Percentiles rank a stretch among this genome's conserved stretches.
phyloP scores from a whole-genome alignment of 2,888 invertebrate genomes.

The Drosophila kuntzei region DNA sequence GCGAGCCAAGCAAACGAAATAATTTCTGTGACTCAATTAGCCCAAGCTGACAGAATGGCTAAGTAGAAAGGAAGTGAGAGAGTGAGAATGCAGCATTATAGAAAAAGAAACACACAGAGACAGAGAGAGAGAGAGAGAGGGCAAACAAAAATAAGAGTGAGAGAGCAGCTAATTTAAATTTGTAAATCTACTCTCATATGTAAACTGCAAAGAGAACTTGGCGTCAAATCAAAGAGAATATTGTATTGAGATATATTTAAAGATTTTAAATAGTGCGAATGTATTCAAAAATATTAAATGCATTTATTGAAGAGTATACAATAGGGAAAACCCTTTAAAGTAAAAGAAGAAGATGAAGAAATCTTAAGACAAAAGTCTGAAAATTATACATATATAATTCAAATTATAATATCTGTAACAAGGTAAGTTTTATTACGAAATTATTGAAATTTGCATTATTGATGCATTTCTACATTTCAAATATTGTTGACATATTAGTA shows the following conservation, averaged over 20 bases:
- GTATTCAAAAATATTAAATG: neutral
- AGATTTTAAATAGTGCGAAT: neutral
- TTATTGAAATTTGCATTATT: no score
- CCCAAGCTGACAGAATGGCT: slow-evolving; percentile 56
- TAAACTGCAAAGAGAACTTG: slow-evolving; percentile 19
- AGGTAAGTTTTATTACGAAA: no score
- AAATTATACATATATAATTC: neutral
- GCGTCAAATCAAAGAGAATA: slow-evolving; percentile 10
- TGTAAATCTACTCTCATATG: slow-evolving; percentile 4
- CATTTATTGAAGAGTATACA: neutral
- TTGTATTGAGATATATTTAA: neutral
- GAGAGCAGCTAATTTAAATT: neutral
- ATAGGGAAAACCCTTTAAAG: neutral
- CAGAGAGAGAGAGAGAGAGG: neutral
- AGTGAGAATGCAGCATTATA: slow-evolving; percentile 3
- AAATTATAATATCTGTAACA: neutral
- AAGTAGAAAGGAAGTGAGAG: slow-evolving; percentile 45
- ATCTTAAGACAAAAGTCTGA: no score
- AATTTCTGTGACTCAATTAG: slow-evolving; percentile 69
- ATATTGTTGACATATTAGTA: no score
- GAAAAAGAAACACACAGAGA: slow-evolving; percentile 2
- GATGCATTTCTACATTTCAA: no score
- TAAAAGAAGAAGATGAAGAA: neutral
- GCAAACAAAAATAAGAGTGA: neutral
- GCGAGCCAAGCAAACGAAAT: slow-evolving; percentile 50